These are phyloP conservation scores for Drosophila incognita DNA, from an alignment of 2,888 invertebrate species.

Conservation along the genomic window DNA sequence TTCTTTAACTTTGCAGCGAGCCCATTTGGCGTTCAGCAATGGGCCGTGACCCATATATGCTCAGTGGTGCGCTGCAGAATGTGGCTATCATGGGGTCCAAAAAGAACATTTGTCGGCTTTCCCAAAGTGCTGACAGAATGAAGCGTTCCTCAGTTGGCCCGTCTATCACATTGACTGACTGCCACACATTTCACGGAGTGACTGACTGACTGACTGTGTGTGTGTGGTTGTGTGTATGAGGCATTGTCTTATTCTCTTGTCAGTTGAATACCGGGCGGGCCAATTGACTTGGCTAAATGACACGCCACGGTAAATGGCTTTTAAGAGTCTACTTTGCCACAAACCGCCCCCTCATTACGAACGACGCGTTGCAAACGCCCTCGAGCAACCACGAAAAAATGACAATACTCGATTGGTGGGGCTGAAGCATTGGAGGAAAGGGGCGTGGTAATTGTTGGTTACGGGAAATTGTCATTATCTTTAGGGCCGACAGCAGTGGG, in stretches of 20 bases:
- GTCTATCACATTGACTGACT: constrained; percentile 81
- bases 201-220: not conserved
- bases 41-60: constrained; percentile 77
- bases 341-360: constrained; percentile 82
- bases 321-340: constrained; percentile 80
- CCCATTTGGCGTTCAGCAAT: constrained; percentile 52
- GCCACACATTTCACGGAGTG: constrained; percentile 74
- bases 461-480: constrained; percentile 75
- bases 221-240: not conserved
- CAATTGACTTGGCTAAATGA: constrained; percentile 77
- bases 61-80: constrained; percentile 50
- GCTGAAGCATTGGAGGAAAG: constrained; percentile 1
- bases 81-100: constrained; percentile 20
- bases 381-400: constrained; percentile 53
- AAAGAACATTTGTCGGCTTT: constrained; percentile 62
- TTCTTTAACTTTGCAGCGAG: constrained; percentile 18
- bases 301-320: constrained; percentile 80
- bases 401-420: constrained; percentile 49
- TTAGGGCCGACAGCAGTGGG: constrained; percentile 27
- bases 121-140: constrained; percentile 58
- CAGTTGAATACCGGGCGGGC: constrained; percentile 58
- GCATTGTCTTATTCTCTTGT: constrained; percentile 51
- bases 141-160: constrained; percentile 57
- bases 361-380: constrained; percentile 79
- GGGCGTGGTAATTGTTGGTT: constrained; percentile 21